These are phyloP conservation scores for Corydoras maculifer DNA, from an alignment of 2,113 vertebrate species.

Conservation along the genomic window DNA sequence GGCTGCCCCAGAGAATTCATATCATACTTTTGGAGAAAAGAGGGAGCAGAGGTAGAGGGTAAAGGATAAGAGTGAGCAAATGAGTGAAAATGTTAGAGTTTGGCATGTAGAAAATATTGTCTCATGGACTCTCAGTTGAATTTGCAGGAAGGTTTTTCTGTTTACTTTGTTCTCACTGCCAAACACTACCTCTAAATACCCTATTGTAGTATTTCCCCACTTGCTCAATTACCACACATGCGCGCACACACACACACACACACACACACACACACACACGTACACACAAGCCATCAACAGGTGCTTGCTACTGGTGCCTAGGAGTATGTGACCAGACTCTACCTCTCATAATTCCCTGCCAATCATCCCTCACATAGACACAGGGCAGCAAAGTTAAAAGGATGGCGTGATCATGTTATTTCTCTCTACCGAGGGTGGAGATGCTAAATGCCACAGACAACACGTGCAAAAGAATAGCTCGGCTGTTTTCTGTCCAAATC, in stretches of 20 bases:
- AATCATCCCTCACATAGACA: constrained; percentile 9
- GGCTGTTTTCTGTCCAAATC: background rate
- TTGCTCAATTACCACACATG: background rate
- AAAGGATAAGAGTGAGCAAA: background rate
- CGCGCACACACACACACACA: constrained; percentile 9
- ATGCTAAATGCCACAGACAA: background rate
- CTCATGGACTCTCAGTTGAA: constrained; percentile 5
- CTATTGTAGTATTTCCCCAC: background rate
- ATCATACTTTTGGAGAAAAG: constrained; percentile 18
- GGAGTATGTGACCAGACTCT: constrained; percentile 57
- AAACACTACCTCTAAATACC: background rate
- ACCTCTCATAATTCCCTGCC: constrained; percentile 49
- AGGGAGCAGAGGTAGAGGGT: background rate
- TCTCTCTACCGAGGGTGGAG: background rate
- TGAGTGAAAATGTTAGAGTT: background rate
- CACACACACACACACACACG: constrained; percentile 13
- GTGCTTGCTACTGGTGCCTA: constrained; percentile 56
- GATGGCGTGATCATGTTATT: background rate
- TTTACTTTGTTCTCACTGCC: constrained; percentile 14
- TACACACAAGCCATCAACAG: constrained; percentile 57
- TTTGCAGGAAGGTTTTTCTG: constrained; percentile 24
- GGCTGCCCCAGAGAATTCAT: constrained; percentile 17
- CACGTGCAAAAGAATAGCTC: background rate
- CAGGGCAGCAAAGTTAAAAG: background rate
- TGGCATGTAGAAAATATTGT: background rate